Evolutionary conservation across 2,113 vertebrate species (phyloP).

Genomic region (Elephantulus edwardii): DNA sequence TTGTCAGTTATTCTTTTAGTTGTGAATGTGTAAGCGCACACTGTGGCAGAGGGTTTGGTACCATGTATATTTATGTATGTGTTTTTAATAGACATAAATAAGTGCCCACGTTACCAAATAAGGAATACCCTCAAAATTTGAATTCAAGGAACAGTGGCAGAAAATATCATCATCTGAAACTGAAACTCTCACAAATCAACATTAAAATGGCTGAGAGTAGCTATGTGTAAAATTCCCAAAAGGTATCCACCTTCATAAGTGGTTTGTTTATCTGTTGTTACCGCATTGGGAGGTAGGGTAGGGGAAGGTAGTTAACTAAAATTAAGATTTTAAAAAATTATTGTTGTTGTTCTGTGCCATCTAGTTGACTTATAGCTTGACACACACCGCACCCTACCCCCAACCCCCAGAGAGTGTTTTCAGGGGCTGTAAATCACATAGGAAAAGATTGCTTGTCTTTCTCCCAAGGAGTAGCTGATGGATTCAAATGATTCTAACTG

Average conservation of each 20-base stretch:
- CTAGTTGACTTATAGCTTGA: too few relatives aligned
- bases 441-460: too few relatives aligned
- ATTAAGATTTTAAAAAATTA: not conserved
- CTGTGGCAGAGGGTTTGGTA: not conserved
- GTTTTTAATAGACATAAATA: slow-evolving; percentile 64
- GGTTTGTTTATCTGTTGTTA: not conserved
- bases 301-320: not conserved
- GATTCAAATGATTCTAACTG: too few relatives aligned
- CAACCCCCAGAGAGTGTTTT: too few relatives aligned
- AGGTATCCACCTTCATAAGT: slow-evolving; percentile 8
- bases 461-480: too few relatives aligned
- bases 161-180: slow-evolving; percentile 71
- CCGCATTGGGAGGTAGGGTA: not conserved
- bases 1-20: slow-evolving; percentile 26
- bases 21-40: not conserved
- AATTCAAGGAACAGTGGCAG: slow-evolving; percentile 70
- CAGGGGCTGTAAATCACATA: too few relatives aligned
- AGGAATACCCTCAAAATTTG: slow-evolving; percentile 64
- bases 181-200: slow-evolving; percentile 57
- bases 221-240: slow-evolving; percentile 63
- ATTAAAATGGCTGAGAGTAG: slow-evolving; percentile 61
- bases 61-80: not conserved
- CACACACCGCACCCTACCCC: too few relatives aligned
- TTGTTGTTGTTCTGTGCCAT: too few relatives aligned
- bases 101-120: slow-evolving; percentile 49